A percentile compares a stretch with the other conserved stretches of the same genome.
These are phyloP conservation scores for Gracilinanus agilis DNA, from an alignment of 2,113 vertebrate genomes.

Conservation along the genomic window DNA sequence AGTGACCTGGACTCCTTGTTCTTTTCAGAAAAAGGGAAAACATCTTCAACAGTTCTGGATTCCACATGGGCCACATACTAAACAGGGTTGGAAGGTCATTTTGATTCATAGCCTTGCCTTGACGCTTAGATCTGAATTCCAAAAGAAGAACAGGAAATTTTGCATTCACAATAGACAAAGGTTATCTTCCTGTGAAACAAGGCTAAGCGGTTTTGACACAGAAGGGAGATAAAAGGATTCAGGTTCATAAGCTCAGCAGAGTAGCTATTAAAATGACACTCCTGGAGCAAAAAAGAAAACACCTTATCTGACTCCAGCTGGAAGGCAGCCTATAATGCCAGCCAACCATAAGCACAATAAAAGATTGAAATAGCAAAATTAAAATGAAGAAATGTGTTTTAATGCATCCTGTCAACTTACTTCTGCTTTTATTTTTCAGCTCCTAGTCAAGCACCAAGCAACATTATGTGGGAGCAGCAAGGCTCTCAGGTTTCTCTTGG, in stretches of 20 bases:
- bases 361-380: constrained; percentile 43
- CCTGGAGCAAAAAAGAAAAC: constrained; percentile 29
- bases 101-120: constrained; percentile 54
- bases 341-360: constrained; percentile 6
- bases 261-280: constrained; percentile 70
- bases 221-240: constrained; percentile 73
- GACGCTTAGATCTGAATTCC: constrained; percentile 68
- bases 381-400: constrained; percentile 17
- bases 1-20: constrained; percentile 75
- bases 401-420: constrained; percentile 9
- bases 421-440: constrained; percentile 82
- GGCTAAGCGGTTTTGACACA: constrained; percentile 69
- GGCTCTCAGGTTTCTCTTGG: constrained; percentile 93
- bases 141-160: constrained; percentile 64
- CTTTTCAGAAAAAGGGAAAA: constrained; percentile 50
- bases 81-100: constrained; percentile 31
- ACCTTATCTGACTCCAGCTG: constrained; percentile 53
- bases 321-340: constrained; percentile 11
- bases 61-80: constrained; percentile 33
- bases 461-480: constrained; percentile 95
- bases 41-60: constrained; percentile 12
- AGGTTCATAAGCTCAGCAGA: constrained; percentile 64
- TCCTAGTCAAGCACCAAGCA: constrained; percentile 92
- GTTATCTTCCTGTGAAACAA: constrained; percentile 73
- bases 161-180: constrained; percentile 67